A percentile compares a stretch with the other conserved stretches of the same genome.
phyloP scores from a whole-genome alignment of 2,888 invertebrate species.

The Drosophila mimica region DNA sequence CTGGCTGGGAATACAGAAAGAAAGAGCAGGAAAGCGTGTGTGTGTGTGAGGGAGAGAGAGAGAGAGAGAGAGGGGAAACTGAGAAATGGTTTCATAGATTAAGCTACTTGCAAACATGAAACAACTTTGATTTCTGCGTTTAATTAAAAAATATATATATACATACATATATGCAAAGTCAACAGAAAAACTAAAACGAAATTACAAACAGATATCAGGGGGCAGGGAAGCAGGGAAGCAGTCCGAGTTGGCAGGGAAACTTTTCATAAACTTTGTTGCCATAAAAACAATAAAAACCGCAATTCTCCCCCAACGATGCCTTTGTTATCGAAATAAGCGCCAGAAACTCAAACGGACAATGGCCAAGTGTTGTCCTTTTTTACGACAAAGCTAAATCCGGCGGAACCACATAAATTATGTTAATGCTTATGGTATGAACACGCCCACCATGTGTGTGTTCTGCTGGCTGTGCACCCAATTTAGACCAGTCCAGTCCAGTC shows the following conservation, averaged over 20 bases:
- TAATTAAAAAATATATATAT: slow-evolving; percentile 77
- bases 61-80: slow-evolving; percentile 30
- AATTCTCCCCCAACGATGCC: slow-evolving; percentile 53
- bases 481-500: slow-evolving; percentile 5
- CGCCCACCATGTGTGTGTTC: slow-evolving; percentile 77
- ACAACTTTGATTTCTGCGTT: slow-evolving; percentile 69
- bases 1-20: slow-evolving; percentile 17
- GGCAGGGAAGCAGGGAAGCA: neutral
- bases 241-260: slow-evolving; percentile 41
- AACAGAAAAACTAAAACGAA: slow-evolving; percentile 78
- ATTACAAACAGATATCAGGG: slow-evolving; percentile 41
- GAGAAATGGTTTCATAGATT: slow-evolving; percentile 78
- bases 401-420: slow-evolving; percentile 85
- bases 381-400: slow-evolving; percentile 81
- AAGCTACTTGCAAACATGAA: slow-evolving; percentile 49
- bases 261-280: slow-evolving; percentile 80
- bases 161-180: slow-evolving; percentile 71
- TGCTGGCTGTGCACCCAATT: neutral
- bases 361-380: slow-evolving; percentile 73
- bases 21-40: neutral
- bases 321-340: slow-evolving; percentile 77
- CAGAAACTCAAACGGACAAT: slow-evolving; percentile 73
- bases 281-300: slow-evolving; percentile 83
- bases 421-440: slow-evolving; percentile 82
- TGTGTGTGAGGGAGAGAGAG: neutral